phyloP scores from a whole-genome alignment of 2,888 invertebrate genomes.

The Campoplex nolae region DNA sequence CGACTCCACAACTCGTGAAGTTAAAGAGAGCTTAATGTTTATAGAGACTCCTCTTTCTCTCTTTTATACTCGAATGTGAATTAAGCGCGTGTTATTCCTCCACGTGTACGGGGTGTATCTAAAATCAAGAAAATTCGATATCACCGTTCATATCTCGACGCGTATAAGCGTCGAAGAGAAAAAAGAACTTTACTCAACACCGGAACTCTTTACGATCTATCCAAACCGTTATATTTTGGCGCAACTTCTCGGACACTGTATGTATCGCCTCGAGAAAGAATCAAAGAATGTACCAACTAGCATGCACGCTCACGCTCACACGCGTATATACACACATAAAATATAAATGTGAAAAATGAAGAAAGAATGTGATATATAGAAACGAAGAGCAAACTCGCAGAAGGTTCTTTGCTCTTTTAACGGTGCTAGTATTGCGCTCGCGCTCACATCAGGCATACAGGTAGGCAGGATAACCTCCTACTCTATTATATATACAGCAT shows the following conservation, averaged over 20 bases:
- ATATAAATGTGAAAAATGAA: conserved; percentile 21
- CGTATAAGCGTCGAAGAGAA: background rate
- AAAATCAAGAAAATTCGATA: background rate
- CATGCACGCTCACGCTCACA: background rate
- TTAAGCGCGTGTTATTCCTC: conserved; percentile 45
- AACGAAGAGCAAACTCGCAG: conserved; percentile 34
- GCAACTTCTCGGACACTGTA: conserved; percentile 2
- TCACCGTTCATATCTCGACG: background rate
- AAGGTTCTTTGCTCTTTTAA: conserved; percentile 55
- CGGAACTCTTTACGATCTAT: background rate
- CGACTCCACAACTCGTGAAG: conserved; percentile 48
- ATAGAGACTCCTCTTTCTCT: conserved; percentile 20
- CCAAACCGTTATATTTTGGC: background rate
- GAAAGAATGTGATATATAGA: conserved; percentile 42
- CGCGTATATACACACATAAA: background rate
- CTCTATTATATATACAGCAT: conserved; percentile 2
- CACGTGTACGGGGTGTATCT: background rate
- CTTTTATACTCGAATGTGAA: conserved; percentile 44
- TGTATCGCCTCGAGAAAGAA: background rate
- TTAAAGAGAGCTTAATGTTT: conserved; percentile 40
- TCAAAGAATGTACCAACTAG: background rate
- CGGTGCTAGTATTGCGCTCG: conserved; percentile 41
- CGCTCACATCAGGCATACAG: background rate
- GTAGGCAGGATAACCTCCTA: conserved; percentile 35
- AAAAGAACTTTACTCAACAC: background rate